Evolutionary conservation across 2,797 vertebrate species (phyloP), one percentile per base, ranked within the genome.

Genomic region (Enteromius trimaculatus): DNA sequence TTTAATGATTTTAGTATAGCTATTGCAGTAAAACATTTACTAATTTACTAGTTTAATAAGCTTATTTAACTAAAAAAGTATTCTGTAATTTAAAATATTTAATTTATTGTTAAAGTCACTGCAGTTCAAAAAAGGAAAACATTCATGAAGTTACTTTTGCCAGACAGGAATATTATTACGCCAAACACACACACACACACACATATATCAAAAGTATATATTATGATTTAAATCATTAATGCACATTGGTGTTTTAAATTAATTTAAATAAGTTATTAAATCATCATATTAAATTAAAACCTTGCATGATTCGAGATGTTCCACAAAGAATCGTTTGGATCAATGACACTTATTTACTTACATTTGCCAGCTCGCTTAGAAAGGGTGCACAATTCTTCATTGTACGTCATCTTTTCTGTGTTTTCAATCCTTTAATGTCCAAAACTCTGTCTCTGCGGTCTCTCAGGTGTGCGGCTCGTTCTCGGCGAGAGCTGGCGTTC

Each of bases 381-480:
- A 44, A 44, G 7, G 2, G 19, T 69, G 37, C 37, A 14, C 5
- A 14, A 8, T 44, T 69, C 39, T 23, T 42, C 9, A 66, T 21
- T 37, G 6, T 4, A 23, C 21, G 10, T 55, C 7, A n/a, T 3
- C 5, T 19, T 51, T 4, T 23, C 10, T 55, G 9, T 23, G 4
- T 26, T 60, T 39, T n/a, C 11, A n/a, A 68, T 14, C 11, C 21
- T 69, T 42, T 4, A 2, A 21, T 21, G 19, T 5, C 10, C 65
- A 5, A n/a, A 6, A 4, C 29, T 37, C 2, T 1, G 44, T 47
- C 49, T 51, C 16, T 51, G 53, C 8, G 53, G 42, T 72, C 31
- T 68, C 51, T 42, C 90, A 99, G 98, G 91, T 98, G 47, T 99
- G 97, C 16, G 95, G 97, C 0, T 93, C 95, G 0, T 97, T 99